A percentile compares a stretch with the other conserved stretches of the same genome.
Conservation (phyloP, 2,797 vertebrate species). For the Thaleichthys pacificus region DNA sequence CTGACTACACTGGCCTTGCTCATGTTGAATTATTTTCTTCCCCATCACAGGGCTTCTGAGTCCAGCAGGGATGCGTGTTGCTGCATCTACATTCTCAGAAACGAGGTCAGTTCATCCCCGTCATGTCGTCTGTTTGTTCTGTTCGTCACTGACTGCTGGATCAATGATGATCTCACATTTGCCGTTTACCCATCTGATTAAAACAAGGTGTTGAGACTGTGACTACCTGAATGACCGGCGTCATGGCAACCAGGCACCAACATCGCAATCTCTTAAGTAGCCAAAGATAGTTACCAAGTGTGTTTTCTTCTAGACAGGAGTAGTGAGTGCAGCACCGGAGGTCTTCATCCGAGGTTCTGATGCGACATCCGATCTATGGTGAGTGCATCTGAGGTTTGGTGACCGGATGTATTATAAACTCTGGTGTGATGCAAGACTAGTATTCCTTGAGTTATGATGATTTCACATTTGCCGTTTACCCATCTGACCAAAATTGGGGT, state of each 20-base stretch:
- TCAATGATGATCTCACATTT: background rate
- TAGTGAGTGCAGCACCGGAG: too few relatives aligned
- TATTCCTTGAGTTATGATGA: slow-evolving; percentile 60
- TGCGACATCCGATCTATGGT: too few relatives aligned
- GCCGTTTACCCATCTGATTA: background rate
- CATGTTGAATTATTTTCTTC: background rate
- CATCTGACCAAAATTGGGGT: slow-evolving; percentile 58
- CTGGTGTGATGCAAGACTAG: too few relatives aligned
- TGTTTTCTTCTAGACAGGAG: too few relatives aligned
- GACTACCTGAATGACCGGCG: too few relatives aligned
- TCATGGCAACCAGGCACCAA: too few relatives aligned
- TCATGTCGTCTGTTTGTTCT: too few relatives aligned
- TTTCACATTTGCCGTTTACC: slow-evolving; percentile 66
- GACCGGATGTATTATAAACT: background rate
- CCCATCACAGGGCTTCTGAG: background rate
- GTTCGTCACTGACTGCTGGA: background rate
- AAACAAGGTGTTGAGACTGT: background rate
- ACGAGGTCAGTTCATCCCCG: too few relatives aligned
- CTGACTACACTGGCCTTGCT: background rate
- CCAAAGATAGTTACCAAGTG: too few relatives aligned
- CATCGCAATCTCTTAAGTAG: too few relatives aligned
- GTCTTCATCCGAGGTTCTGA: too few relatives aligned
- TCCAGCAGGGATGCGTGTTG: background rate
- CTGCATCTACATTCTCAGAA: background rate
- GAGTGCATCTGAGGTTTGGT: too few relatives aligned